Evolutionary conservation across 2,797 vertebrate genomes (phyloP).

Genomic region (Hephaestus fuliginosus): DNA sequence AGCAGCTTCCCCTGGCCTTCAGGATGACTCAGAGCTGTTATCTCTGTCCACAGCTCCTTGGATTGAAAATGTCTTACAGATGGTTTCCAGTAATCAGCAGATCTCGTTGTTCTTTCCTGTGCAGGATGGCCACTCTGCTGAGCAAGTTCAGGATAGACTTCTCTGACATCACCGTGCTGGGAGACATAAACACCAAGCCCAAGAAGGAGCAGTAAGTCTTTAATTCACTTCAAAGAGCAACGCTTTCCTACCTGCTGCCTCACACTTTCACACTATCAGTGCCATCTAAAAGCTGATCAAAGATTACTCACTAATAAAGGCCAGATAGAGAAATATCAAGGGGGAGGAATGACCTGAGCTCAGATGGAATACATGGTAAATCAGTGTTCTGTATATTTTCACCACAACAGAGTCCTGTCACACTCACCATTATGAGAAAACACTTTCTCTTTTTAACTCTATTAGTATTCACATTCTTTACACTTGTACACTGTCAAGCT

Average conservation of each 20-base stretch:
- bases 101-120: slow-evolving; percentile 28
- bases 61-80: slow-evolving; percentile 13
- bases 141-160: slow-evolving; percentile 99
- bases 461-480: too few species aligned
- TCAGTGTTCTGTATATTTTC: too few species aligned
- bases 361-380: background rate
- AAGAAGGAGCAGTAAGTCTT: slow-evolving; percentile 94
- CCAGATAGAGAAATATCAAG: background rate
- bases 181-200: slow-evolving; percentile 98
- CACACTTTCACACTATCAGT: background rate
- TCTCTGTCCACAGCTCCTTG: slow-evolving; percentile 13
- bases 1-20: slow-evolving; percentile 9
- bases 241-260: background rate
- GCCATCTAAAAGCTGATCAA: background rate
- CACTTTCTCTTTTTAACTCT: too few species aligned
- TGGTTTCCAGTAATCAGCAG: slow-evolving; percentile 21
- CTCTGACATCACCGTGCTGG: slow-evolving; percentile 97
- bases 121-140: slow-evolving; percentile 97
- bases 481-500: background rate
- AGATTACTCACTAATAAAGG: background rate
- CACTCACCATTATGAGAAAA: too few species aligned
- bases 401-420: background rate
- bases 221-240: background rate
- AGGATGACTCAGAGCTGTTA: slow-evolving; percentile 7
- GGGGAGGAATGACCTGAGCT: background rate